phyloP scores from a whole-genome alignment of 2,797 vertebrate genomes.

The Oreortyx pictus region DNA sequence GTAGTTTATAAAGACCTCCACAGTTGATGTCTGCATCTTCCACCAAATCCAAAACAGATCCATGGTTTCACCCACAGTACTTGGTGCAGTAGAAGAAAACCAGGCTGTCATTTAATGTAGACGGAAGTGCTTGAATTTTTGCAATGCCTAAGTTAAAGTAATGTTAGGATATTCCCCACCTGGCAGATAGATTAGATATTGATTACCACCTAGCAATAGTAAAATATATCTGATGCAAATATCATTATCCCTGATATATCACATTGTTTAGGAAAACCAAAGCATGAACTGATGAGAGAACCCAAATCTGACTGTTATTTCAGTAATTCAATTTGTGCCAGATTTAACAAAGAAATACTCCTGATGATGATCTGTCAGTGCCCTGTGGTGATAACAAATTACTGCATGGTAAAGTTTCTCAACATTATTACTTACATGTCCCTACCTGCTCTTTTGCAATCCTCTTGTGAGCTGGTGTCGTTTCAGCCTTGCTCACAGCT shows the following conservation, averaged over 20 bases:
- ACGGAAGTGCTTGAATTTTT: not conserved
- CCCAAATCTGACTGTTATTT: not conserved
- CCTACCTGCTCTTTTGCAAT: not conserved
- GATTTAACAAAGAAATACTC: not conserved
- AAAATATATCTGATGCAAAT: not conserved
- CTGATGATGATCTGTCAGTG: not conserved
- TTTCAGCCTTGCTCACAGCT: constrained; percentile 17
- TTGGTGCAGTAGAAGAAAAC: not conserved
- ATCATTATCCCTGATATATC: not conserved
- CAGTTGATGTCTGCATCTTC: not conserved
- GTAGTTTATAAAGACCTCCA: not conserved
- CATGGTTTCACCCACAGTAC: not conserved
- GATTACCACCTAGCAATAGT: not conserved
- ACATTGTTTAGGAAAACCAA: not conserved
- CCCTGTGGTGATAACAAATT: not conserved
- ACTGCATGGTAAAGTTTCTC: not conserved
- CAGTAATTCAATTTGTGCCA: not conserved
- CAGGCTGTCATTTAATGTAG: not conserved
- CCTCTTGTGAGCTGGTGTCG: not conserved
- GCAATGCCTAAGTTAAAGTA: not conserved
- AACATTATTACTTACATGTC: not conserved
- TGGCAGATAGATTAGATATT: not conserved
- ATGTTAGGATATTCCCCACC: not conserved
- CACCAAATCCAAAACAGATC: not conserved
- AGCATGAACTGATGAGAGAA: not conserved